Percentiles rank a stretch among this genome's conserved stretches.
Evolutionary conservation across 2,797 vertebrate species (phyloP).

Genomic region (Falco berigora): DNA sequence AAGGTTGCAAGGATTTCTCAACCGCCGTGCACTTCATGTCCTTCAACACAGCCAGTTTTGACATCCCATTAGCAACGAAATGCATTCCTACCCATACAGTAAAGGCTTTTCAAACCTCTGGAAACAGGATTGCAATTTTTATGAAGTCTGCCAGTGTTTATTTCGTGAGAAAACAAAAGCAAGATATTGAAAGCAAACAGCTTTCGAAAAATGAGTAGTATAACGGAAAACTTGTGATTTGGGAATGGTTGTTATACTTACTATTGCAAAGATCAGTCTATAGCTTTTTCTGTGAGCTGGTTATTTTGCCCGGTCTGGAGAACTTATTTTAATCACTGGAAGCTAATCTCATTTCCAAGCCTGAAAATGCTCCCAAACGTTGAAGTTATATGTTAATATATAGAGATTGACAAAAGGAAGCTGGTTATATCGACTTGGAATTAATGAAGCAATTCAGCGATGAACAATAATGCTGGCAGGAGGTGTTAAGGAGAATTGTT

Average conservation of each 20-base stretch:
- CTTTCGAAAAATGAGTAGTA: slow-evolving; percentile 25
- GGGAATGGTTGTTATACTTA: not conserved
- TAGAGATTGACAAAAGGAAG: slow-evolving; percentile 57
- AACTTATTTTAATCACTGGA: slow-evolving; percentile 55
- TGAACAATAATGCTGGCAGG: slow-evolving; percentile 60
- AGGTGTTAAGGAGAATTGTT: slow-evolving; percentile 57
- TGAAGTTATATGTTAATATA: slow-evolving; percentile 65
- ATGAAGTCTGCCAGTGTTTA: not conserved
- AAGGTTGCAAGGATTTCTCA: not conserved
- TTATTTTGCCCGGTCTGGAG: slow-evolving; percentile 25
- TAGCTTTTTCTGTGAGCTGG: slow-evolving; percentile 21
- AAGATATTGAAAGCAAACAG: slow-evolving; percentile 15
- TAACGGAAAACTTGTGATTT: slow-evolving; percentile 38
- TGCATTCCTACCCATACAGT: not conserved
- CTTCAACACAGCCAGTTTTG: not conserved
- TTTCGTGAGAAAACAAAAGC: not conserved
- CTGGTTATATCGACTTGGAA: slow-evolving; percentile 56
- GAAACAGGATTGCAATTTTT: not conserved
- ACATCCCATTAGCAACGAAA: not conserved
- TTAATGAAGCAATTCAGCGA: slow-evolving; percentile 61
- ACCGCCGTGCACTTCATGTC: not conserved
- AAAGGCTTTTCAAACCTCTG: not conserved
- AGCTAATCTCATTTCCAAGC: slow-evolving; percentile 53
- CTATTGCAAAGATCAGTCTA: slow-evolving; percentile 35
- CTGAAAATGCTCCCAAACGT: slow-evolving; percentile 48